A percentile compares a stretch with the other conserved stretches of the same genome.
phyloP scores from a whole-genome alignment of 2,113 vertebrate species.

The Calidris pugnax region DNA sequence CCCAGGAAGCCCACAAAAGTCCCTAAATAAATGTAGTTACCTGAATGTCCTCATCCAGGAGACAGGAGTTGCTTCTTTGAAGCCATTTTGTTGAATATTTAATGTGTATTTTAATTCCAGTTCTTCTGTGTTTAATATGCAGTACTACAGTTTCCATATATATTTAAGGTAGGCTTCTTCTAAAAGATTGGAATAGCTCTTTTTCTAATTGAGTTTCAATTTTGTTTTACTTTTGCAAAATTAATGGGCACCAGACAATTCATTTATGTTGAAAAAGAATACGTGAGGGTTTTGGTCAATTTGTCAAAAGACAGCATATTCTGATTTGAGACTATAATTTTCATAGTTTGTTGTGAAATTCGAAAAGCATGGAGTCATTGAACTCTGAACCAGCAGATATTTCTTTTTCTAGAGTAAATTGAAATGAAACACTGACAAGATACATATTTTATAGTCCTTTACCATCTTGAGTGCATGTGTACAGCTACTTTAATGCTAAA shows the following conservation, averaged over 20 bases:
- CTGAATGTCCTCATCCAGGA: not conserved
- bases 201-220: not conserved
- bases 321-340: not conserved
- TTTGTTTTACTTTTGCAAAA: conserved; percentile 11
- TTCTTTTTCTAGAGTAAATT: not conserved
- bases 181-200: not conserved
- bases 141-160: not conserved
- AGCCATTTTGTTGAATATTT: not conserved
- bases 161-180: not conserved
- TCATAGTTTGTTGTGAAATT: not conserved
- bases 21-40: not conserved
- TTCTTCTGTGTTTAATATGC: not conserved
- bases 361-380: not conserved
- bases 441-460: not conserved
- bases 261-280: not conserved
- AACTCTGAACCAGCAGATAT: not conserved
- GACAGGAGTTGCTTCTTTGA: not conserved
- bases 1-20: conserved; percentile 3
- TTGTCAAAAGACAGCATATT: not conserved
- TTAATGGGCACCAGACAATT: not conserved
- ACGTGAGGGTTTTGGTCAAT: not conserved
- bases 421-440: not conserved
- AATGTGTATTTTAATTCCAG: not conserved
- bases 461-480: not conserved
- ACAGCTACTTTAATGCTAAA: not conserved